Evolutionary conservation across 1,140 invertebrate genomes (phyloP).

Genomic region (Stegodyphus mimosarum): DNA sequence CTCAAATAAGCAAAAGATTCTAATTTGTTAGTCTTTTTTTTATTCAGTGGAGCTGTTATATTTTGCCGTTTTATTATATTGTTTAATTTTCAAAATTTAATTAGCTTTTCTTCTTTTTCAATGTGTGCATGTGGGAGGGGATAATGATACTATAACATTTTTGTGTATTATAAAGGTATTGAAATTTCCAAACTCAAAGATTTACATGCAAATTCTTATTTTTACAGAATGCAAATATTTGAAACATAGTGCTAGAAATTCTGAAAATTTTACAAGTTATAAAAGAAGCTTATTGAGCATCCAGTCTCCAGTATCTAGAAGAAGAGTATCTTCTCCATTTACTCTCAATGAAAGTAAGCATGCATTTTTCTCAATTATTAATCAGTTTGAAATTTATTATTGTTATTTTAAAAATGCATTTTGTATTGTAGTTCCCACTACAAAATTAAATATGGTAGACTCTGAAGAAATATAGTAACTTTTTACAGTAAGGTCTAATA

Average conservation of each 20-base stretch:
- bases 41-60: no score
- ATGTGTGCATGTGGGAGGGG: no score
- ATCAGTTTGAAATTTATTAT: neutral
- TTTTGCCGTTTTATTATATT: no score
- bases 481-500: neutral
- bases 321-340: constrained; percentile 49
- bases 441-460: no score
- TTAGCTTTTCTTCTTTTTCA: no score
- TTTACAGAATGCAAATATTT: constrained; percentile 47
- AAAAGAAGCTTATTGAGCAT: constrained; percentile 24
- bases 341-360: constrained; percentile 36
- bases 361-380: neutral
- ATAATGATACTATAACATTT: no score
- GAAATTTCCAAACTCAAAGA: neutral
- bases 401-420: neutral
- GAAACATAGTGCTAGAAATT: constrained; percentile 18
- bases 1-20: no score
- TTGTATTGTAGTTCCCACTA: no score
- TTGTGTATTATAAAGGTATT: neutral
- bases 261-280: constrained; percentile 17
- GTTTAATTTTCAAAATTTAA: no score
- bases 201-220: neutral
- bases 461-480: neutral
- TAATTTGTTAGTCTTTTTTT: no score
- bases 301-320: constrained; percentile 37